Evolutionary conservation across 2,797 vertebrate species (phyloP), one percentile per base, ranked within the genome.

Genomic region (Lates japonicus): DNA sequence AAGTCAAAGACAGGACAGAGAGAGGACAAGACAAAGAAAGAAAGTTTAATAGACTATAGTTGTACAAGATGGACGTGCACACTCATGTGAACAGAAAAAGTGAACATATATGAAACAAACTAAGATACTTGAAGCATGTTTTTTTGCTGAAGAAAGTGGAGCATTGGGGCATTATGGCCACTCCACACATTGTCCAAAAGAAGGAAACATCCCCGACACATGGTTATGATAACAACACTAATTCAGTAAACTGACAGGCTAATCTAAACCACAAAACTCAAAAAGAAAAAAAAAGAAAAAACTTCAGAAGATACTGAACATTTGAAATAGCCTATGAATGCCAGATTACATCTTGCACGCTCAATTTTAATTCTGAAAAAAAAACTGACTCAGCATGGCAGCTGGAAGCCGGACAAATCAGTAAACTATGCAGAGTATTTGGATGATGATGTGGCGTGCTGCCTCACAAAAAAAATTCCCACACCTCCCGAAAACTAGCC

Each of bases 341-440:
- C 35, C 42, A 51, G 3, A 46, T 25, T 29, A 51, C 11, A 65
- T 51, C 49, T 13, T 46, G 13, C 19, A n/a, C 46, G 12, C 12
- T 72, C 12, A 33, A 33, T 70, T 62, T 67, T 37, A n/a, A 1
- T 20, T 4, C 25, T n/a, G 17, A 51, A 52, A 41, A 59, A 61
- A 46, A 37, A 62, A 19, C 16, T 33, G 74, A 78, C 66, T 77
- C 73, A 72, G 48, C 70, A 41, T 0, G 4, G 51, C n/a, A 63
- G 41, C 37, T 76, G 72, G 37, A 59, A 13, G 54, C 10, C 16
- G 0, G 12, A 66, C 25, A 72, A 59, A 72, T 80, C 39, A 44
- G 42, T 0, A 25, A 84, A 74, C 55, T 84, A 80, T 80, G 68
- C 2, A 6, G 22, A 63, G 52, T 12, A 77, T 71, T 79, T 74